These are phyloP conservation scores for Labia minor DNA, from an alignment of 2,888 invertebrate species.

Conservation along the genomic window DNA sequence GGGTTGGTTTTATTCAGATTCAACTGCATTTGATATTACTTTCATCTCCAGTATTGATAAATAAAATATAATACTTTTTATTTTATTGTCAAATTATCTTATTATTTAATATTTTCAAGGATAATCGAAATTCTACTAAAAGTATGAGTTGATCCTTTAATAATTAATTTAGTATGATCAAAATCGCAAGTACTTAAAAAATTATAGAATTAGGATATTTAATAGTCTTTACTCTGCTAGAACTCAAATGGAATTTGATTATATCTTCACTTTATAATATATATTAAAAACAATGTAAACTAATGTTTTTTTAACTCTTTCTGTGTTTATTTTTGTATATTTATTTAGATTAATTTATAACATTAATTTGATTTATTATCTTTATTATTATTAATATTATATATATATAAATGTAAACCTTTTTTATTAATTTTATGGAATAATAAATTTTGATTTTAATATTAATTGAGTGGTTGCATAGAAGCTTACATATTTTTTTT, in stretches of 20 bases:
- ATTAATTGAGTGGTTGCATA: not conserved
- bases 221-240: constrained; percentile 27
- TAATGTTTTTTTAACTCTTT: not conserved
- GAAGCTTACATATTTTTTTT: not conserved
- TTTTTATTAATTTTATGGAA: not conserved
- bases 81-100: too few species aligned
- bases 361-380: too few species aligned
- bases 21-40: too few species aligned
- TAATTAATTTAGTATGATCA: too few species aligned
- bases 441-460: not conserved
- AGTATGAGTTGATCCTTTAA: too few species aligned
- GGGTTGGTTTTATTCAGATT: too few species aligned
- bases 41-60: too few species aligned
- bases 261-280: not conserved
- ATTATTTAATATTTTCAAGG: not conserved
- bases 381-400: not conserved
- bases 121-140: too few species aligned
- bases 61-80: too few species aligned
- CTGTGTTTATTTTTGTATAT: not conserved
- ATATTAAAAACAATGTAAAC: not conserved
- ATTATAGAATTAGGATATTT: constrained; percentile 29
- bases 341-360: not conserved
- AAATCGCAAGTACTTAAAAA: not conserved
- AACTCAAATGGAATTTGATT: constrained; percentile 27
- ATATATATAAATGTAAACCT: not conserved